These are phyloP conservation scores for Thalpophila matura DNA, from an alignment of 2,888 invertebrate species.

Conservation along the genomic window DNA sequence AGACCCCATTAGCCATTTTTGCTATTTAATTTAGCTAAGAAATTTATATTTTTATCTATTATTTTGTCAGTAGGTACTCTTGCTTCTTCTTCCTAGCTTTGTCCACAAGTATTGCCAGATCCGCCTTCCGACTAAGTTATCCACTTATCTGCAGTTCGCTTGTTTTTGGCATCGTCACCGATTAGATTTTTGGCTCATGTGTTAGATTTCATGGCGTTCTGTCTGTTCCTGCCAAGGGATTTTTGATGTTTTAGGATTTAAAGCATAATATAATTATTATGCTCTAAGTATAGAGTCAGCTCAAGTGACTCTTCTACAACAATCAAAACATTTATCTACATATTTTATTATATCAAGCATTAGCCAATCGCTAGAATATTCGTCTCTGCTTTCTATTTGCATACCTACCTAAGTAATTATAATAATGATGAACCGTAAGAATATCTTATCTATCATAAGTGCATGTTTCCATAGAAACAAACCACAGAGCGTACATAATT, in stretches of 20 bases:
- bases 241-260: not conserved
- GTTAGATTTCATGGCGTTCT: conserved; percentile 18
- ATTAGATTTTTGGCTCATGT: conserved; percentile 33
- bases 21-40: too few relatives aligned
- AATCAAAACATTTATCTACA: not conserved
- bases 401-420: too few relatives aligned
- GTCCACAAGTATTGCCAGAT: conserved; percentile 2
- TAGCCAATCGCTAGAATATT: not conserved
- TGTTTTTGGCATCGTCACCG: conserved; percentile 34
- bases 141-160: conserved; percentile 31
- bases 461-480: conserved; percentile 18
- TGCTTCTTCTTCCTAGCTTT: not conserved
- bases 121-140: conserved; percentile 22
- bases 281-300: not conserved
- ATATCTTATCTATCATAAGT: conserved; percentile 9
- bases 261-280: not conserved
- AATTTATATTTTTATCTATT: too few relatives aligned
- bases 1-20: not conserved
- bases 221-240: conserved; percentile 4
- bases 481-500: conserved; percentile 19
- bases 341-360: too few relatives aligned
- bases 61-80: not conserved
- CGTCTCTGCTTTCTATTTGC: conserved; percentile 9
- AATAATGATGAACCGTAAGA: conserved; percentile 28
- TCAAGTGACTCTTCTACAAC: not conserved